These are phyloP conservation scores for Amphibalanus amphitrite DNA, from an alignment of 1,140 invertebrate genomes.

Conservation along the genomic window DNA sequence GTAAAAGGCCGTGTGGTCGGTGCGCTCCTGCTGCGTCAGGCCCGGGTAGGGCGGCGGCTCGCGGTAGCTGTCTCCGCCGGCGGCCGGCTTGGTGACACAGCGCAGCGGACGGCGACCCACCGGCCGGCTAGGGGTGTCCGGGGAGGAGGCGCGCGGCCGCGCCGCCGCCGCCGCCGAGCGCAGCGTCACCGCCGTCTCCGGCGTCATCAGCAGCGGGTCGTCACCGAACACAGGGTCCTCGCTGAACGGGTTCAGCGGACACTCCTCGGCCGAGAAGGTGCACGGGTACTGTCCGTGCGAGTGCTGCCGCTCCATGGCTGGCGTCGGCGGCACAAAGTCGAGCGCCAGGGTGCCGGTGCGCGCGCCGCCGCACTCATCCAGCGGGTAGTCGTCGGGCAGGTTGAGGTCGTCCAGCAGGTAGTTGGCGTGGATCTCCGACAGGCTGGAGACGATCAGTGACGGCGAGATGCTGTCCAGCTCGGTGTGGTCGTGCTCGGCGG, in stretches of 20 bases:
- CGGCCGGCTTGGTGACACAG: not conserved
- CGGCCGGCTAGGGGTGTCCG: not conserved
- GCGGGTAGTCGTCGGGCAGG: not conserved
- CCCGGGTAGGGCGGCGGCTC: constrained; percentile 2
- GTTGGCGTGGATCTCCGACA: not conserved
- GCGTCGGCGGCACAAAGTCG: not conserved
- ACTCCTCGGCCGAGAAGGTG: not conserved
- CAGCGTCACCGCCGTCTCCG: not conserved
- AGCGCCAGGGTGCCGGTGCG: not conserved
- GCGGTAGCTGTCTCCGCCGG: not conserved
- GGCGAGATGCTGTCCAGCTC: not conserved
- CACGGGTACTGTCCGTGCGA: not conserved
- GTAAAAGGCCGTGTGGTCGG: not conserved
- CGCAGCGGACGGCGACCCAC: not conserved
- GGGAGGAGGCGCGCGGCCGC: not conserved
- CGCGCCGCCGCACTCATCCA: not conserved
- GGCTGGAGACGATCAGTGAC: not conserved
- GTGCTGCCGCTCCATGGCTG: not conserved
- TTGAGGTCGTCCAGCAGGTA: not conserved
- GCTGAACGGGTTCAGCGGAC: constrained; percentile 2
- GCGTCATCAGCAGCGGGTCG: not conserved
- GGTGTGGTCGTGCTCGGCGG: not conserved
- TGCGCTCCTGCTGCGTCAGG: not conserved
- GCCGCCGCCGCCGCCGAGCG: not conserved
- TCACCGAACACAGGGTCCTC: not conserved